Percentiles rank a stretch among this genome's conserved stretches.
Evolutionary conservation across 30 jellyfish, hydroid and myxozoan species (phyloP).

Genomic region (Phacellophora camtschatica): DNA sequence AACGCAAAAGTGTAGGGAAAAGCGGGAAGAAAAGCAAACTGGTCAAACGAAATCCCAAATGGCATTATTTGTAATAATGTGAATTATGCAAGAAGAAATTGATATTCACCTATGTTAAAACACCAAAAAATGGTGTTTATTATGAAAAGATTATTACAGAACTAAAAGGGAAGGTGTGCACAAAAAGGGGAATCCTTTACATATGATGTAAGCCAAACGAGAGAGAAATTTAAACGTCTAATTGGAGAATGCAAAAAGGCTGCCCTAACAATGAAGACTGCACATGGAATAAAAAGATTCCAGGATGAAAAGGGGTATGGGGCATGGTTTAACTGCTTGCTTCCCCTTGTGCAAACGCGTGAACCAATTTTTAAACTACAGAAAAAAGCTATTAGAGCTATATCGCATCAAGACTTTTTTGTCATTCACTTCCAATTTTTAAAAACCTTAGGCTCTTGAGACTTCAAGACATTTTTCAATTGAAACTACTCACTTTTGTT

Average conservation of each 20-base stretch:
- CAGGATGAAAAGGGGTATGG: conserved; percentile 44
- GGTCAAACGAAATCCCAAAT: not conserved
- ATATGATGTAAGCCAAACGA: conserved; percentile 3
- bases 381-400: no score
- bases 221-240: conserved; percentile 8
- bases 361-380: no score
- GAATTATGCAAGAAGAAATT: not conserved
- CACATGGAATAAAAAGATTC: conserved; percentile 34
- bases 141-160: not conserved
- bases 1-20: no score
- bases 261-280: conserved; percentile 23
- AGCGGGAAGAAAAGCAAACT: conserved; percentile 7
- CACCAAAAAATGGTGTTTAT: conserved; percentile 7
- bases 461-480: no score
- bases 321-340: not conserved
- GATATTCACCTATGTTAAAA: conserved; percentile 14
- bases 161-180: not conserved
- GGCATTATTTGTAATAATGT: conserved; percentile 1
- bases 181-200: not conserved
- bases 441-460: no score
- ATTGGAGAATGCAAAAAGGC: conserved; percentile 21
- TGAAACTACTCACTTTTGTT: no score
- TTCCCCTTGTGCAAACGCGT: conserved; percentile 27
- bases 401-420: no score
- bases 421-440: no score